phyloP scores from a whole-genome alignment of 2,113 vertebrate species.

The Oncorhynchus nerka region DNA sequence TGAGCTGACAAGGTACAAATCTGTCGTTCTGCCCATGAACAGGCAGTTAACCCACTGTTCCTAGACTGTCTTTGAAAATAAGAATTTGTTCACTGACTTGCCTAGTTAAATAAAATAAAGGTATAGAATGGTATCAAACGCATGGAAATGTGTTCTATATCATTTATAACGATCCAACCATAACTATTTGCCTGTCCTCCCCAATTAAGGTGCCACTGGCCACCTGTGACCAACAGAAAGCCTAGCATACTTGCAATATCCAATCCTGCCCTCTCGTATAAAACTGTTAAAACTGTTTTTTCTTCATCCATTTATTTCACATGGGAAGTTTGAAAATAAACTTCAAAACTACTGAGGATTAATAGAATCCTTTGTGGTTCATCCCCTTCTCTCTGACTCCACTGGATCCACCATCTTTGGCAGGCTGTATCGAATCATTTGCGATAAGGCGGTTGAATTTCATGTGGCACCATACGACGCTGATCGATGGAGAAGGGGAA shows the following conservation, averaged over 20 bases:
- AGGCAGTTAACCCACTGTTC: too few relatives aligned
- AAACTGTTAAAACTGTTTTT: conserved; percentile 23
- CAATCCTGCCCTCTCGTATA: not conserved
- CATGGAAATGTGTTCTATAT: too few relatives aligned
- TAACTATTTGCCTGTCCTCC: too few relatives aligned
- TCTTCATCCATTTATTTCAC: conserved; percentile 44
- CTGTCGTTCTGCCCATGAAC: too few relatives aligned
- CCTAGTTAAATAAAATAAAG: too few relatives aligned
- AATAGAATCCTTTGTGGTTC: conserved; percentile 48
- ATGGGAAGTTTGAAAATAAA: conserved; percentile 53
- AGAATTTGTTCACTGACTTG: too few relatives aligned
- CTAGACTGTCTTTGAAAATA: too few relatives aligned
- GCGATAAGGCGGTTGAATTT: conserved; percentile 33
- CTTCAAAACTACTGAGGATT: conserved; percentile 35
- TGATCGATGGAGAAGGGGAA: conserved; percentile 59
- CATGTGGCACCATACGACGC: conserved; percentile 26
- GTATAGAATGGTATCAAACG: too few relatives aligned
- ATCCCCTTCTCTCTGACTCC: conserved; percentile 23
- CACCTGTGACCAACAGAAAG: not conserved
- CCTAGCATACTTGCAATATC: not conserved
- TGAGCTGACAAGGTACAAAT: too few relatives aligned
- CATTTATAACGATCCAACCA: too few relatives aligned
- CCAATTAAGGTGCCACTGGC: too few relatives aligned
- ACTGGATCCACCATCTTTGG: conserved; percentile 33
- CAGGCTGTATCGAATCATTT: conserved; percentile 51